Conservation (phyloP, 2,888 invertebrate genomes). For the Thecocarcelia acutangulata region DNA sequence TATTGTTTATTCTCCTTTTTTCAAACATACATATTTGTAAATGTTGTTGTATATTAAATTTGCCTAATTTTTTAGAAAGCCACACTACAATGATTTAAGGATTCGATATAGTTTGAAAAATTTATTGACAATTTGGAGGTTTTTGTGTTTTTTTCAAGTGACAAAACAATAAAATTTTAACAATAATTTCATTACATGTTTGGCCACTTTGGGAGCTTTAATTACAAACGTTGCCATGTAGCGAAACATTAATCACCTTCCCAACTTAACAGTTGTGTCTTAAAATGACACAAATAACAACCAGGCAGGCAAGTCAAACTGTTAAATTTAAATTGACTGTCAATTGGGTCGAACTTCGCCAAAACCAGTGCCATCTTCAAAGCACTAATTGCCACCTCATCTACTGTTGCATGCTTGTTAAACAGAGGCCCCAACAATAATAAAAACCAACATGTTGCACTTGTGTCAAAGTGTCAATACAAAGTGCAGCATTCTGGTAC, state of each 20-base stretch:
- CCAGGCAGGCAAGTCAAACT: slow-evolving; percentile 31
- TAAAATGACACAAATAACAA: slow-evolving; percentile 3
- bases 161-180: not conserved
- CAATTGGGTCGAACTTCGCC: slow-evolving; percentile 46
- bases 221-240: slow-evolving; percentile 37
- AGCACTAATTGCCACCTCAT: slow-evolving; percentile 32
- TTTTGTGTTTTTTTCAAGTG: no score
- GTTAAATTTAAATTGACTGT: slow-evolving; percentile 58
- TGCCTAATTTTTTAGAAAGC: no score
- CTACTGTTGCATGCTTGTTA: slow-evolving; percentile 1
- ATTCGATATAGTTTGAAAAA: no score
- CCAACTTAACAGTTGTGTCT: slow-evolving; percentile 19
- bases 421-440: not conserved
- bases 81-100: no score
- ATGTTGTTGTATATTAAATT: no score
- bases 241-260: slow-evolving; percentile 24
- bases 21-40: no score
- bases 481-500: slow-evolving; percentile 34
- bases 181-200: not conserved
- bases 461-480: slow-evolving; percentile 55
- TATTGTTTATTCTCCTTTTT: no score
- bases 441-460: slow-evolving; percentile 19
- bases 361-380: slow-evolving; percentile 56
- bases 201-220: slow-evolving; percentile 19
- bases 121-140: no score